These are phyloP conservation scores for Gymnoscopelus microlampas DNA, from an alignment of 2,797 vertebrate species.

Conservation along the genomic window DNA sequence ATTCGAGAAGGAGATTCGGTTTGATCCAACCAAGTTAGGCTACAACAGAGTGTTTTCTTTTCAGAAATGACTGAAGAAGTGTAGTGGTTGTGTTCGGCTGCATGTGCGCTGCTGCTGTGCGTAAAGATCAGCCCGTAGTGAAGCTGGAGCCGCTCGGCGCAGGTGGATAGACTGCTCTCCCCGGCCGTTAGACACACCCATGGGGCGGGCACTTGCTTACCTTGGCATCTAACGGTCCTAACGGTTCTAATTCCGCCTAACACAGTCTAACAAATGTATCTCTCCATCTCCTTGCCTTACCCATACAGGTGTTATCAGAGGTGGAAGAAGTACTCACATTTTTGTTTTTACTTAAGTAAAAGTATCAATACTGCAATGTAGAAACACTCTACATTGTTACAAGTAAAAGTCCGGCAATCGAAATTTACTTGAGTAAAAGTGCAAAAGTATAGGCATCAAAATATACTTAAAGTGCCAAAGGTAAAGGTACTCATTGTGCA, in stretches of 20 bases:
- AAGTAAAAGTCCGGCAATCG: no score
- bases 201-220: conserved; percentile 80
- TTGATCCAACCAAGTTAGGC: conserved; percentile 29
- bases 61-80: conserved; percentile 18
- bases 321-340: no score
- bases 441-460: no score
- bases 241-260: conserved; percentile 38
- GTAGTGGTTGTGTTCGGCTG: conserved; percentile 1
- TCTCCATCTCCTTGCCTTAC: background rate
- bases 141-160: conserved; percentile 61
- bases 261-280: background rate
- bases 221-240: conserved; percentile 61
- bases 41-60: conserved; percentile 58
- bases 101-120: conserved; percentile 46
- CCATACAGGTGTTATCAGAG: background rate
- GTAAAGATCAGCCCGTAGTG: conserved; percentile 36
- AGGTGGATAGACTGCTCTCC: conserved; percentile 80
- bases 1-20: conserved; percentile 51
- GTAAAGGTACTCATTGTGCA: no score
- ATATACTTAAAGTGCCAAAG: no score
- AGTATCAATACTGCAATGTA: no score
- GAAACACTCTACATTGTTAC: no score
- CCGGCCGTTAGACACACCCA: conserved; percentile 75
- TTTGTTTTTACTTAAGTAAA: no score
- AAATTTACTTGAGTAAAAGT: no score